These are phyloP conservation scores for Nebria brevicollis DNA, from an alignment of 2,888 invertebrate species.

Conservation along the genomic window DNA sequence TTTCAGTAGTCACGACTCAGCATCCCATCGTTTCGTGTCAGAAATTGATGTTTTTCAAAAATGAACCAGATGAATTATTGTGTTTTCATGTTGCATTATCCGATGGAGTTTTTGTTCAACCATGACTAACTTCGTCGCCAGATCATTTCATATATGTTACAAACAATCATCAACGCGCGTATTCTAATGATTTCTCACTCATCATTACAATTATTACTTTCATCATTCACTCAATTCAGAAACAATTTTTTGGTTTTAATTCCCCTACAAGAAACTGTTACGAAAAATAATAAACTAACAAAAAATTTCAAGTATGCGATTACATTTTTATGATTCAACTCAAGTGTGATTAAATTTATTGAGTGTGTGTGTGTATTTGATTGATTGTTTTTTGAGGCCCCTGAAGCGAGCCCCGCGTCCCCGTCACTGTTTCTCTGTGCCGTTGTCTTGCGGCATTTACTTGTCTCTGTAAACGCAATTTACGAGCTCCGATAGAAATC, in stretches of 20 bases:
- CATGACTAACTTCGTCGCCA: background rate
- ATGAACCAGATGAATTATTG: conserved; percentile 14
- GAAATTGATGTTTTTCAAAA: conserved; percentile 21
- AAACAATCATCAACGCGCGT: background rate
- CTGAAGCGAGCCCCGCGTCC: background rate
- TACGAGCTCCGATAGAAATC: conserved; percentile 61
- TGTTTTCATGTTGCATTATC: conserved; percentile 3
- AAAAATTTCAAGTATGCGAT: background rate
- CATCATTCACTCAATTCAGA: too few relatives aligned
- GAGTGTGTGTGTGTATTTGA: background rate
- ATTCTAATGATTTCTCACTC: background rate
- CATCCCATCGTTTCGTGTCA: conserved; percentile 17
- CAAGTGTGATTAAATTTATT: background rate
- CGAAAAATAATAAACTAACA: background rate
- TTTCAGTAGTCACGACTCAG: conserved; percentile 19
- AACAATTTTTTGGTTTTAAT: too few relatives aligned
- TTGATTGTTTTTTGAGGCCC: background rate
- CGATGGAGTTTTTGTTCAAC: background rate
- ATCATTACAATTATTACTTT: background rate
- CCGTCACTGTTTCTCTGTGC: conserved; percentile 23
- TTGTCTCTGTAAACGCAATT: conserved; percentile 54
- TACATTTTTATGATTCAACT: background rate
- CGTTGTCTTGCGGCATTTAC: conserved; percentile 27
- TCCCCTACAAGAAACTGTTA: background rate
- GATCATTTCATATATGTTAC: background rate